Evolutionary conservation across 2,888 invertebrate genomes (phyloP), one percentile per base, ranked within the genome.

Genomic region (Onchidella celtica): DNA sequence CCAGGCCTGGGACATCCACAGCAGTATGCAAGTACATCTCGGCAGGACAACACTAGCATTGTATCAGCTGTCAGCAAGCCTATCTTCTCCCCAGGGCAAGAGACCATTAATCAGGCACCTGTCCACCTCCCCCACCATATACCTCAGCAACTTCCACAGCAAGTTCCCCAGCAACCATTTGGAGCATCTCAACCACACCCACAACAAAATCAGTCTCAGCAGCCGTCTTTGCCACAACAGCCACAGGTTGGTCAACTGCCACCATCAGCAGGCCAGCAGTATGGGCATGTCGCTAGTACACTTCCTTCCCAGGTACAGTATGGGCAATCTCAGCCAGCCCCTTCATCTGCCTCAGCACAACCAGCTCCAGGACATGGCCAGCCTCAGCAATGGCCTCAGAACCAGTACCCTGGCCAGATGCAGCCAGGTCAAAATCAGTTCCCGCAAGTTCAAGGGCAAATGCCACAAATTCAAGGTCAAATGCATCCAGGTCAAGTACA

Each of bases 1-100:
- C 32, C 66, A 2, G 74, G 66, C 6, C 14, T 34, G 14, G 27
- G 6, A 36, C 61, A 66, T 57, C 66, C 55, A 29, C 82, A 82
- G 68, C 82, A 84, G 40, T 34, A 76, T 17, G 47, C 70, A 47
- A 72, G 47, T 14, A 38, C 61, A 11, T 47, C 38, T 32, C 77
- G 74, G 63, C 63, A 36, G 75, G 82, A 84, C 17, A 73, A 79
- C 34, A 89, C 88, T 14, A 87, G 82, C 68, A 88, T 87, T 27
- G 88, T 88, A 6, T 87, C 87, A 34, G 69, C 89, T 47, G 82
- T 85, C 3, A 85, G 83, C 55, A 86, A 86, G 14, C 88, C 89
- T 17, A 86, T 89, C 21, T 79, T 87, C n/a, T 88, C 88, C 11
- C 87, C 88, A 11, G 86, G 85, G n/a, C 86, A 85, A 24, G 82